Evolutionary conservation across 2,797 vertebrate genomes (phyloP).

Genomic region (Pseudochirops cupreus): DNA sequence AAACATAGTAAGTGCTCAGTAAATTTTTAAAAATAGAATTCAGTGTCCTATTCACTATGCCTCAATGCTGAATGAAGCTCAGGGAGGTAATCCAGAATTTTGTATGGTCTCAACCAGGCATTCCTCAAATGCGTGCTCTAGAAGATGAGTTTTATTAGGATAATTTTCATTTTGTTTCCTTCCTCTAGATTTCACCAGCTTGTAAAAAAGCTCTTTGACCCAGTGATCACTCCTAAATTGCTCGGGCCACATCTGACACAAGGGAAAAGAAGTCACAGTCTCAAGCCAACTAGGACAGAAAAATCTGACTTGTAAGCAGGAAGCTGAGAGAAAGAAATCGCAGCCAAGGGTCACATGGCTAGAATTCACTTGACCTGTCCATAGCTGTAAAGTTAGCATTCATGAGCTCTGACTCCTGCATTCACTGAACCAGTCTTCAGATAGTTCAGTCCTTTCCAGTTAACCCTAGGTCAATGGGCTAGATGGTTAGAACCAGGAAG

Average conservation of each 20-base stretch:
- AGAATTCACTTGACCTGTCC: background rate
- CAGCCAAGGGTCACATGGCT: background rate
- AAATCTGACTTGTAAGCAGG: background rate
- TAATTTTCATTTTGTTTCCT: background rate
- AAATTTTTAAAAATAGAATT: background rate
- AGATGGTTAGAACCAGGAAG: background rate
- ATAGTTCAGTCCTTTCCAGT: background rate
- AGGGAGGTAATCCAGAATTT: background rate
- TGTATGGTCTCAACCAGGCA: background rate
- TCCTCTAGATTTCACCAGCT: background rate
- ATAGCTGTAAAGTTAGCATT: background rate
- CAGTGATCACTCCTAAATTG: background rate
- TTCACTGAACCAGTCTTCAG: background rate
- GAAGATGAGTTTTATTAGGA: background rate
- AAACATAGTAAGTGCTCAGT: background rate
- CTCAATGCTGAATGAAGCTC: background rate
- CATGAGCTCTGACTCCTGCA: background rate
- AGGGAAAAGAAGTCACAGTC: background rate
- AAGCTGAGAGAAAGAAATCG: background rate
- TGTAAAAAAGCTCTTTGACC: conserved; percentile 11
- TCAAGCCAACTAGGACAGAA: conserved; percentile 10
- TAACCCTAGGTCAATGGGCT: background rate
- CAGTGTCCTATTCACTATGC: background rate
- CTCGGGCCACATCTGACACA: background rate
- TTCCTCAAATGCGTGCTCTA: background rate